Conservation (phyloP, 2,888 invertebrate species). For the Drosophila pseudotakahashii region DNA sequence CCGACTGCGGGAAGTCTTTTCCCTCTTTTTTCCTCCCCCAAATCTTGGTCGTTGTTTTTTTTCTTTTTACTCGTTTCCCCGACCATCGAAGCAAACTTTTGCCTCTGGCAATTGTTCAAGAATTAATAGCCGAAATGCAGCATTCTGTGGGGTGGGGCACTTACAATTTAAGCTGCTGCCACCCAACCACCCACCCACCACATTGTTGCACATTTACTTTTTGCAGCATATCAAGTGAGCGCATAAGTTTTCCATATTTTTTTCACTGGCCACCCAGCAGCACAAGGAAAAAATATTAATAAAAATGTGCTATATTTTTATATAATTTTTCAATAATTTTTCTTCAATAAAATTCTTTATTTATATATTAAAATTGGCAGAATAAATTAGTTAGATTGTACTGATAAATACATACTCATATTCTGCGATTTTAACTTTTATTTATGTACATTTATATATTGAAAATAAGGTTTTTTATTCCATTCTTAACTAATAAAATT, state of each 20-base stretch:
- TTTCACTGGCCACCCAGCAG: background rate
- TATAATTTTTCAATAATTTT: too few species aligned
- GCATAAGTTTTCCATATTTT: slow-evolving; percentile 51
- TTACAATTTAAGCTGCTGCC: slow-evolving; percentile 44
- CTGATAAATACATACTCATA: too few species aligned
- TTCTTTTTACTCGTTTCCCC: slow-evolving; percentile 11
- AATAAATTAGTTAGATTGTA: too few species aligned
- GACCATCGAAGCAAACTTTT: slow-evolving; percentile 58
- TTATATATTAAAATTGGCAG: too few species aligned
- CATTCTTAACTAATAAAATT: background rate
- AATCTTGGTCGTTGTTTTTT: background rate
- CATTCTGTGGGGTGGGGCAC: slow-evolving; percentile 20
- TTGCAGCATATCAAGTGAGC: slow-evolving; percentile 70
- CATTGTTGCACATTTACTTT: slow-evolving; percentile 75
- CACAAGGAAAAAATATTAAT: slow-evolving; percentile 4
- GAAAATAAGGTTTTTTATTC: too few species aligned
- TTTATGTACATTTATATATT: too few species aligned
- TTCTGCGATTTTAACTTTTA: too few species aligned
- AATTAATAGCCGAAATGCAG: slow-evolving; percentile 46
- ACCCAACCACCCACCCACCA: slow-evolving; percentile 14
- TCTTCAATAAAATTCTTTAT: too few species aligned
- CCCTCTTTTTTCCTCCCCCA: background rate
- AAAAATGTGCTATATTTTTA: too few species aligned
- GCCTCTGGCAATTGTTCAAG: slow-evolving; percentile 51
- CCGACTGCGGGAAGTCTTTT: slow-evolving; percentile 3